Evolutionary conservation across 2,888 invertebrate species (phyloP).

Genomic region (Athetis lepigone): DNA sequence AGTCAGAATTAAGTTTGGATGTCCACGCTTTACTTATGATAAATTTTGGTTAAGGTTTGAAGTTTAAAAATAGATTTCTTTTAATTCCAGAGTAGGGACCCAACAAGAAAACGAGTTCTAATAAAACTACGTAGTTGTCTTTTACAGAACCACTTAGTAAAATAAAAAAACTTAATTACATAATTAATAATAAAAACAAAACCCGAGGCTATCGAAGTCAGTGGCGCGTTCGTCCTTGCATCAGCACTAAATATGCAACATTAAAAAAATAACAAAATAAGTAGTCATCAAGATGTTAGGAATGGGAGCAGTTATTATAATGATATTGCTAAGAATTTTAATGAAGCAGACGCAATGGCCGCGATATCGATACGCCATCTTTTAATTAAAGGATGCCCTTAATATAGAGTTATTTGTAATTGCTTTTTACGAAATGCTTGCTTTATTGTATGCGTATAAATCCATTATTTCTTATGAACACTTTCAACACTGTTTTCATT

Average conservation of each 20-base stretch:
- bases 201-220: constrained; percentile 21
- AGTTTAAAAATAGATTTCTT: background rate
- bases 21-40: too few relatives aligned
- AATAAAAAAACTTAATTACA: background rate
- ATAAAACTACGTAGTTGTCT: background rate
- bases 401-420: constrained; percentile 30
- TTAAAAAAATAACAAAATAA: constrained; percentile 41
- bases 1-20: background rate
- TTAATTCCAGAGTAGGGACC: background rate
- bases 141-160: too few relatives aligned
- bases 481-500: background rate
- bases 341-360: constrained; percentile 42
- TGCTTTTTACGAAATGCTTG: constrained; percentile 24
- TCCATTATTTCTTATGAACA: constrained; percentile 23
- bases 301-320: constrained; percentile 54
- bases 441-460: background rate
- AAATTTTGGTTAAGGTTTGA: background rate
- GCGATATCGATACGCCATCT: constrained; percentile 45
- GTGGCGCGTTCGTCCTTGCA: constrained; percentile 48
- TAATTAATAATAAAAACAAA: constrained; percentile 15
- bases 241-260: constrained; percentile 30
- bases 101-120: too few relatives aligned
- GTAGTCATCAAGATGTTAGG: constrained; percentile 46
- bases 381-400: constrained; percentile 54
- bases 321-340: constrained; percentile 48